Evolutionary conservation across 2,113 vertebrate genomes (phyloP).

Genomic region (Cyprinodon variegatus): DNA sequence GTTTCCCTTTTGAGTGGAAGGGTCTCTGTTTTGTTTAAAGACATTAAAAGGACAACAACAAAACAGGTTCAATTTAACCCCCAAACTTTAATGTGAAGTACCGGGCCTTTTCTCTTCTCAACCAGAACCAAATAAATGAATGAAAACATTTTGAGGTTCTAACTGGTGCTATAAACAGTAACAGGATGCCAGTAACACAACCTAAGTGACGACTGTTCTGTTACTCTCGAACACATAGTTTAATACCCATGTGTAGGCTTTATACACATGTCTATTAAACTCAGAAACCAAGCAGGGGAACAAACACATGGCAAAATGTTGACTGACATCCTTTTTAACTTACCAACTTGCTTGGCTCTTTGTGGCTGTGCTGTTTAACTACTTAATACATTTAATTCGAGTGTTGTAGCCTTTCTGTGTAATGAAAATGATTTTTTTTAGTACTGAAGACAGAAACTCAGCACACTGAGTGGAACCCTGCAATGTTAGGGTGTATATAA

Average conservation of each 20-base stretch:
- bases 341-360: slow-evolving; percentile 64
- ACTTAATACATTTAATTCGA: slow-evolving; percentile 54
- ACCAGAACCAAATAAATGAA: slow-evolving; percentile 78
- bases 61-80: slow-evolving; percentile 27
- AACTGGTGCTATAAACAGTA: slow-evolving; percentile 68
- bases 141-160: slow-evolving; percentile 48
- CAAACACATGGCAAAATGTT: slow-evolving; percentile 60
- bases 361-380: slow-evolving; percentile 49
- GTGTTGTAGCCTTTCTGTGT: slow-evolving; percentile 36
- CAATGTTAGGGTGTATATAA: slow-evolving; percentile 43
- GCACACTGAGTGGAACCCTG: slow-evolving; percentile 56
- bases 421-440: slow-evolving; percentile 37
- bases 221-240: slow-evolving; percentile 48
- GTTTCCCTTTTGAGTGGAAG: slow-evolving; percentile 48
- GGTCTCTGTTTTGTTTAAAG: slow-evolving; percentile 60
- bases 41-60: slow-evolving; percentile 26
- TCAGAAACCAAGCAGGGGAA: slow-evolving; percentile 47
- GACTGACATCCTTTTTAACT: slow-evolving; percentile 70
- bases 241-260: slow-evolving; percentile 69
- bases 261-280: slow-evolving; percentile 72
- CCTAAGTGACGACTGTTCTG: slow-evolving; percentile 36
- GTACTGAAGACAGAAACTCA: slow-evolving; percentile 63
- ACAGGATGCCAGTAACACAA: slow-evolving; percentile 73
- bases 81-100: slow-evolving; percentile 55
- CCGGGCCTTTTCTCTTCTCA: slow-evolving; percentile 83